Evolutionary conservation across 2,888 invertebrate species (phyloP).

Genomic region (Cosmorhoe ocellata): DNA sequence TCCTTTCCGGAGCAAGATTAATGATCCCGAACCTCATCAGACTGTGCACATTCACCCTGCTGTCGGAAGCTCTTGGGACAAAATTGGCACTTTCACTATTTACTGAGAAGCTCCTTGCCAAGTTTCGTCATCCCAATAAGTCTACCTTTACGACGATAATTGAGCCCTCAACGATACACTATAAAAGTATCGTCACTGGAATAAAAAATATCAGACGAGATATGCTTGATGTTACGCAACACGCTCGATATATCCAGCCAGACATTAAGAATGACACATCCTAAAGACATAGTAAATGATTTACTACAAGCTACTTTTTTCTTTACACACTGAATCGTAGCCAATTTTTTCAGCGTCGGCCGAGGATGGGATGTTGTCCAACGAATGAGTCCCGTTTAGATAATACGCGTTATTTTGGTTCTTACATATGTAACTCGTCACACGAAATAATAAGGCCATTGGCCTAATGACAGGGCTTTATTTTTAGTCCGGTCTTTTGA

Average conservation of each 20-base stretch:
- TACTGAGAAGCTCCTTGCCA: constrained; percentile 32
- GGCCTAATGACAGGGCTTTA: constrained; percentile 78
- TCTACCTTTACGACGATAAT: constrained; percentile 30
- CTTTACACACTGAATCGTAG: constrained; percentile 60
- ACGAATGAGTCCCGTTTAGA: constrained; percentile 71
- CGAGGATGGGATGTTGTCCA: constrained; percentile 54
- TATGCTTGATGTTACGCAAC: constrained; percentile 49
- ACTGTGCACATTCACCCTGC: constrained; percentile 12
- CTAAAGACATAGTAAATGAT: constrained; percentile 63
- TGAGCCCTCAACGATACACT: constrained; percentile 30
- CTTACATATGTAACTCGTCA: constrained; percentile 78
- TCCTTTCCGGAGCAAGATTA: constrained; percentile 22
- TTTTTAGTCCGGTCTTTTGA: constrained; percentile 66
- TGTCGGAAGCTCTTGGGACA: constrained; percentile 30
- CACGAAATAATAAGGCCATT: constrained; percentile 80
- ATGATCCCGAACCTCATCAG: constrained; percentile 25
- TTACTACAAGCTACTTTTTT: constrained; percentile 52
- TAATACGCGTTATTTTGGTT: constrained; percentile 76
- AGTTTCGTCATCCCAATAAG: constrained; percentile 28
- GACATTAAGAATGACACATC: constrained; percentile 52
- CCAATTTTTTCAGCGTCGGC: constrained; percentile 63
- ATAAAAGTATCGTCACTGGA: constrained; percentile 46
- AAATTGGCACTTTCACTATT: constrained; percentile 36
- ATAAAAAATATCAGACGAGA: constrained; percentile 43
- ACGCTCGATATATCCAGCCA: constrained; percentile 45